Percentiles rank a stretch among this genome's conserved stretches.
Conservation (phyloP, 1,140 invertebrate species). For the Apis laboriosa region DNA sequence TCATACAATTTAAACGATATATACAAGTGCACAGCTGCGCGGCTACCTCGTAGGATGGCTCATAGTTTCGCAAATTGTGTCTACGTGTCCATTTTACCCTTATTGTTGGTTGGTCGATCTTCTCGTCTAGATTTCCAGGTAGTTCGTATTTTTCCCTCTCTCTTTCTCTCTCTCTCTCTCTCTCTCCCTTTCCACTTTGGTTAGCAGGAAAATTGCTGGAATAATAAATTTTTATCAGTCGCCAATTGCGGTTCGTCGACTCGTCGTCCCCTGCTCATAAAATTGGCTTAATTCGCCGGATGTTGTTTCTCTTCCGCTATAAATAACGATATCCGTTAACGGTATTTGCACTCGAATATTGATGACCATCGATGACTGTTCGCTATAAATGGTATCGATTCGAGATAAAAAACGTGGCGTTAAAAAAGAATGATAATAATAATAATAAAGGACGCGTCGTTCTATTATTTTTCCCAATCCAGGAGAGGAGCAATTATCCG, state of each 20-base stretch:
- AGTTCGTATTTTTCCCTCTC: background rate
- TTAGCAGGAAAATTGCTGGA: conserved; percentile 22
- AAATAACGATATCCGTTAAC: background rate
- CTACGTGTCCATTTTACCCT: conserved; percentile 56
- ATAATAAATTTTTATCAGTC: conserved; percentile 56
- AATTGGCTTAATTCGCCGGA: background rate
- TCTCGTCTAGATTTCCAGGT: conserved; percentile 36
- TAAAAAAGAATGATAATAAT: too few species aligned
- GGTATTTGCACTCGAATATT: background rate
- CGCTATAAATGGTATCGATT: background rate
- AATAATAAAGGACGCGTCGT: too few species aligned
- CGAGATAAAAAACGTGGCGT: background rate
- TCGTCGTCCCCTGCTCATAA: background rate
- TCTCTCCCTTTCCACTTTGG: background rate
- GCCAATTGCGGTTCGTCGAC: conserved; percentile 11
- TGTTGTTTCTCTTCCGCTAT: background rate
- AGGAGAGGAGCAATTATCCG: too few species aligned
- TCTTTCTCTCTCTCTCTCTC: conserved; percentile 12
- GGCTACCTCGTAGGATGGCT: conserved; percentile 9
- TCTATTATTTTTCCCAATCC: background rate
- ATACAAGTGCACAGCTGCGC: conserved; percentile 50
- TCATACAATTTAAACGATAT: conserved; percentile 60
- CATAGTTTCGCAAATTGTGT: conserved; percentile 54
- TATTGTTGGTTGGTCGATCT: conserved; percentile 58
- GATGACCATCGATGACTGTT: too few species aligned